Evolutionary conservation across 2,113 vertebrate genomes (phyloP), one percentile per base, ranked within the genome.

Genomic region (Cottus gobio): DNA sequence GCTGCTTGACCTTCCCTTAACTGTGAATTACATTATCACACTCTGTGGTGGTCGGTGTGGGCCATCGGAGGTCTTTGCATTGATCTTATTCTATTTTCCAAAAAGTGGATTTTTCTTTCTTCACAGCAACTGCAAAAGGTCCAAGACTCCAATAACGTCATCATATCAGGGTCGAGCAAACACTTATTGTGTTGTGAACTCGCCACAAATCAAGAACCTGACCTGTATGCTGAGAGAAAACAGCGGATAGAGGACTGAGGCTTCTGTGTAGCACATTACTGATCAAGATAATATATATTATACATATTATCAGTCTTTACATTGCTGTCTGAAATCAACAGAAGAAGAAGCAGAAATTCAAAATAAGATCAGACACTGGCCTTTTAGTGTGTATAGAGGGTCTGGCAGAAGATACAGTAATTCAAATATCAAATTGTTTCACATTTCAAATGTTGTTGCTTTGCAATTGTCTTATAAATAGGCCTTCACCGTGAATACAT

Each of bases 1-100:
- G 84, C 79, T 82, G 86, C 71, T 84, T 89, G 81, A 86, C 85
- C 84, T 86, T 84, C 79, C 79, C 77, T 86, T 82, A 84, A 89
- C 80, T 77, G 73, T 87, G 80, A 83, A 82, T 87, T 81, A 71
- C 82, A 85, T 67, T 79, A 81, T 75, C 71, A 82, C n/a, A 75
- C 66, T 81, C 66, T 54, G 66, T 28, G 75, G 63, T 89, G 81
- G 76, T 77, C 42, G 20, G 71, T 46, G 65, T 2, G 0, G 71
- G 50, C 61, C 89, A 71, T 69, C 50, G 26, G 46, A 36, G 63
- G 52, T 71, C 62, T 79, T 74, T 52, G 61, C 84, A 84, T 87
- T 76, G 80, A 89, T 88, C 46, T 68, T 69, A 42, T 77, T 62
- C 63, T 77, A 77, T 78, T 85, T n/a, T n/a, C n/a, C n/a, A n/a